A percentile compares a stretch with the other conserved stretches of the same genome.
These are phyloP conservation scores for Sinocyclocheilus anophthalmus DNA, from an alignment of 2,113 vertebrate genomes.

Conservation along the genomic window DNA sequence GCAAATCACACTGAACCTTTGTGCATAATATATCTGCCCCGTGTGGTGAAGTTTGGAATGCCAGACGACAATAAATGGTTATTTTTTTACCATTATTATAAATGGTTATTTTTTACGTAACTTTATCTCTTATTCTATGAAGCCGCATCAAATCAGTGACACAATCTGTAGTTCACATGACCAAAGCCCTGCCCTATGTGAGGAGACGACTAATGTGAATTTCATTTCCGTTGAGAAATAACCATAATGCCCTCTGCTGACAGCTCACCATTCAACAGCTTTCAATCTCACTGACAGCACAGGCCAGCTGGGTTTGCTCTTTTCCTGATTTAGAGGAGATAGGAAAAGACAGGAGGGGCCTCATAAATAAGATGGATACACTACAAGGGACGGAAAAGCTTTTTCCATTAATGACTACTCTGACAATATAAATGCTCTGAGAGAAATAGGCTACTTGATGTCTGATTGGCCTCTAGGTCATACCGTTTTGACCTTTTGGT, in stretches of 20 bases:
- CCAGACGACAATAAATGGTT: background rate
- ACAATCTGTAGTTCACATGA: conserved; percentile 4
- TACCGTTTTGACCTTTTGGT: background rate
- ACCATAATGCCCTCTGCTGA: conserved; percentile 29
- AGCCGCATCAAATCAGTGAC: conserved; percentile 17
- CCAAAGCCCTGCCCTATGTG: background rate
- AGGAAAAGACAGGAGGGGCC: background rate
- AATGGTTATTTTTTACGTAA: background rate
- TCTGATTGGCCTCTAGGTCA: background rate
- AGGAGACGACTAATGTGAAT: conserved; percentile 1
- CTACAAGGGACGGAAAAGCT: background rate
- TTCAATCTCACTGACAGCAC: conserved; percentile 33
- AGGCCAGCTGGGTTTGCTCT: conserved; percentile 33
- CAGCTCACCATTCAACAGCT: conserved; percentile 39
- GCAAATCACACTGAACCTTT: background rate
- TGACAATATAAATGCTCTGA: background rate
- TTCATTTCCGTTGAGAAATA: conserved; percentile 25
- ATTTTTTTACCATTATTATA: background rate
- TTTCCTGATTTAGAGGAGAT: conserved; percentile 18
- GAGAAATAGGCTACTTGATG: background rate
- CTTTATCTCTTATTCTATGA: background rate
- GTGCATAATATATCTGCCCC: background rate
- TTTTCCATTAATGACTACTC: background rate
- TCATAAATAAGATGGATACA: background rate
- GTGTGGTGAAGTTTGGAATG: background rate